phyloP scores from a whole-genome alignment of 2,797 vertebrate genomes.

The Mus minutoides region DNA sequence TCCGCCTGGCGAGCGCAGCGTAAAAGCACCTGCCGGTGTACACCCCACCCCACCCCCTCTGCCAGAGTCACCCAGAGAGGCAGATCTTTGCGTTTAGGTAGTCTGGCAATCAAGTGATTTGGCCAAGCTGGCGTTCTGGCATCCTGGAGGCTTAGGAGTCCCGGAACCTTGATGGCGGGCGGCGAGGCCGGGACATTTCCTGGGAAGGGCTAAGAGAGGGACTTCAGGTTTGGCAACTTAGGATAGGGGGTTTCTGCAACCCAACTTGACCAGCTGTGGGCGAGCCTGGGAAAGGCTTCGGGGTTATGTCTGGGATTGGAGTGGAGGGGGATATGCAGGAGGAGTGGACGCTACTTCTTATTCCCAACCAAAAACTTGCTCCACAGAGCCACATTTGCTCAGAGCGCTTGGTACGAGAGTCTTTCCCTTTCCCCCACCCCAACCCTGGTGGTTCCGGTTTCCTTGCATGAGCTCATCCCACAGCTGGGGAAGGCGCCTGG shows the following conservation, averaged over 20 bases:
- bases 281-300: neutral
- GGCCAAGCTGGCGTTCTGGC: neutral
- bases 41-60: neutral
- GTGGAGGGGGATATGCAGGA: neutral
- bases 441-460: conserved; percentile 76
- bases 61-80: neutral
- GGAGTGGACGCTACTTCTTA: neutral
- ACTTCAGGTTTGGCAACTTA: neutral
- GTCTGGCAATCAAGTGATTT: neutral
- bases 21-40: neutral
- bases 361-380: conserved; percentile 53
- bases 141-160: conserved; percentile 3
- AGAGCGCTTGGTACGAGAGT: neutral
- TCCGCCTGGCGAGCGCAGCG: neutral
- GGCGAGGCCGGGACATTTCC: conserved; percentile 5
- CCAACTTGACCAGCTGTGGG: neutral
- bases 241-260: neutral
- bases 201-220: neutral
- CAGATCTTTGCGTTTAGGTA: neutral
- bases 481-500: conserved; percentile 80
- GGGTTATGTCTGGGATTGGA: neutral
- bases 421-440: conserved; percentile 66
- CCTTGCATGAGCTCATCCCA: conserved; percentile 84
- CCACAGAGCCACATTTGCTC: neutral
- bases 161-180: neutral